Percentiles rank a stretch among this genome's conserved stretches.
Conservation (phyloP, 2,888 invertebrate species). For the Drosophila limbata region DNA sequence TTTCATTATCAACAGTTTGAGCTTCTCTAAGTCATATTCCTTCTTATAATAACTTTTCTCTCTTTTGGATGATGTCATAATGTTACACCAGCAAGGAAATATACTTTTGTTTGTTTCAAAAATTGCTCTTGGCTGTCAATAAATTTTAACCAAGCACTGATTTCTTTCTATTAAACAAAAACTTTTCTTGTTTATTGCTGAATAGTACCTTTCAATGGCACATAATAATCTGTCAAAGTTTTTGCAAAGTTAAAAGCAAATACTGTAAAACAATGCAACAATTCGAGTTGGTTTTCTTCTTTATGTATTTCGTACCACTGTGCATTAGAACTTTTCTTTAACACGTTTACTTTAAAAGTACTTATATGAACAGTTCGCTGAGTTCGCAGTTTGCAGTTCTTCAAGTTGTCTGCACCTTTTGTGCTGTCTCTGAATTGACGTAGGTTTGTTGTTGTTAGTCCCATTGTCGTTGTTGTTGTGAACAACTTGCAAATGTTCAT, state of each 20-base stretch:
- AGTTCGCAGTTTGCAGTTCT: slow-evolving; percentile 37
- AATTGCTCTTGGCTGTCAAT: neutral
- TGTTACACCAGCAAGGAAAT: neutral
- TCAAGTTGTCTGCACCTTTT: slow-evolving; percentile 42
- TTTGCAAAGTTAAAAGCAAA: neutral
- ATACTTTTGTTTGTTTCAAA: neutral
- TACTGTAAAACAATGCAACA: slow-evolving; percentile 7
- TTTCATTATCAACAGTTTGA: neutral
- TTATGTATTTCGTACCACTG: slow-evolving; percentile 27
- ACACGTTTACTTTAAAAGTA: slow-evolving; percentile 47
- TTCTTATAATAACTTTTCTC: neutral
- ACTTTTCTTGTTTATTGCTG: neutral
- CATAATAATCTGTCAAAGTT: slow-evolving; percentile 16
- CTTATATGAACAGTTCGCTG: slow-evolving; percentile 51
- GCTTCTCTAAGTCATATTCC: neutral
- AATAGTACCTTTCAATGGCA: slow-evolving; percentile 1
- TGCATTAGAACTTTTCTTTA: slow-evolving; percentile 28
- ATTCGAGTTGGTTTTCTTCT: slow-evolving; percentile 6
- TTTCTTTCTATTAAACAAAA: neutral
- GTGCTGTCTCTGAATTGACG: slow-evolving; percentile 8
- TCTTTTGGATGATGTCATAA: neutral
- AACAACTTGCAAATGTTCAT: slow-evolving; percentile 36
- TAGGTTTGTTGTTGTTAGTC: neutral
- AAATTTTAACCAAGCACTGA: neutral
- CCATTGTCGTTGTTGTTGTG: slow-evolving; percentile 15